Conservation (phyloP, 2,113 vertebrate genomes). For the Coreoperca whiteheadi region DNA sequence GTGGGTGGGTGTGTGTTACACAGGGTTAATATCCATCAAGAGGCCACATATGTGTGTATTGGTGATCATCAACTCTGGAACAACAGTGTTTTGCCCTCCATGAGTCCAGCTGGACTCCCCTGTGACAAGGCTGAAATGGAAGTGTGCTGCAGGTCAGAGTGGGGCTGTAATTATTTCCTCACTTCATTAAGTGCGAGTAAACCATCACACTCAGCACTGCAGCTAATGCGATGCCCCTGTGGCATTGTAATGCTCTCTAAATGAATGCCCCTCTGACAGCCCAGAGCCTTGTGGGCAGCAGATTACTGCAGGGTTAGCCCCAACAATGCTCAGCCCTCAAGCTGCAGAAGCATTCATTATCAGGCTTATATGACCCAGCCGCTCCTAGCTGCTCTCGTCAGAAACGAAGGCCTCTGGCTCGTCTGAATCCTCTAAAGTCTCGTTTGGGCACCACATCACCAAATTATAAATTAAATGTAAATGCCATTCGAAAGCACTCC, state of each 20-base stretch:
- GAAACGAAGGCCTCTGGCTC: constrained; percentile 59
- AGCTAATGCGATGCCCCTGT: constrained; percentile 83
- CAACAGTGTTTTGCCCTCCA: constrained; percentile 70
- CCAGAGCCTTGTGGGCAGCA: constrained; percentile 75
- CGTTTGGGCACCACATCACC: constrained; percentile 47
- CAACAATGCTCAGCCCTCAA: constrained; percentile 70
- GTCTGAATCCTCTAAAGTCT: constrained; percentile 68
- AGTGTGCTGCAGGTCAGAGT: constrained; percentile 83
- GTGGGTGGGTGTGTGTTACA: constrained; percentile 65
- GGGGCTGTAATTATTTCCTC: constrained; percentile 86
- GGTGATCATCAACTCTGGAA: constrained; percentile 74
- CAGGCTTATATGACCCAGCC: constrained; percentile 67
- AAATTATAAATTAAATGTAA: constrained; percentile 74
- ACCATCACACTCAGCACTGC: constrained; percentile 84
- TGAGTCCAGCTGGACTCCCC: constrained; percentile 66
- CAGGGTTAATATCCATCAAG: constrained; percentile 75
- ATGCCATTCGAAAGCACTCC: constrained; percentile 61
- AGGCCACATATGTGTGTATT: constrained; percentile 71
- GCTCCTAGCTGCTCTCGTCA: constrained; percentile 49
- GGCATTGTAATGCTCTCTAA: constrained; percentile 84
- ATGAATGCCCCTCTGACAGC: constrained; percentile 83
- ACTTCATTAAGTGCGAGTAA: constrained; percentile 87
- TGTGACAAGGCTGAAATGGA: constrained; percentile 78
- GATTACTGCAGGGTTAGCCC: constrained; percentile 80
- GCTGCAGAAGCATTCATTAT: constrained; percentile 76